Evolutionary conservation across 2,888 invertebrate genomes (phyloP).

Genomic region (Tanytarsus gracilentus): DNA sequence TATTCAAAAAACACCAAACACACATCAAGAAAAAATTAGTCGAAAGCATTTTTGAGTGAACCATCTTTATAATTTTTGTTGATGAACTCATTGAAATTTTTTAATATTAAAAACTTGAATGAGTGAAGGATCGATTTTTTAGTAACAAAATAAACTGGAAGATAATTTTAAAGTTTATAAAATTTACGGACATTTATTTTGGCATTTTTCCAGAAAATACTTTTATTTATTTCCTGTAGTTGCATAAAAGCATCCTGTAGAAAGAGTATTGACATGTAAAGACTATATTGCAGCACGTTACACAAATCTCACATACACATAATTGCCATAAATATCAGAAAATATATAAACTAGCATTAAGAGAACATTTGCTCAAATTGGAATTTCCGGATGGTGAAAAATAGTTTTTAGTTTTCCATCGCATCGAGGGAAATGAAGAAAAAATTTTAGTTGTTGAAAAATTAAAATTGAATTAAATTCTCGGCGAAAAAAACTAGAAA

Average conservation of each 20-base stretch:
- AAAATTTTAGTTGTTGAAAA: too few relatives aligned
- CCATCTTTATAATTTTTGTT: too few relatives aligned
- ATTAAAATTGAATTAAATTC: too few relatives aligned
- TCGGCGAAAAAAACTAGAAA: too few relatives aligned
- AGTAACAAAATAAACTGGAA: too few relatives aligned
- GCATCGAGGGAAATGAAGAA: too few relatives aligned
- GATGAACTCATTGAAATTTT: too few relatives aligned
- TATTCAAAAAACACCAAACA: background rate
- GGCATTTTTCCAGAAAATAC: background rate
- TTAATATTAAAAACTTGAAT: too few relatives aligned
- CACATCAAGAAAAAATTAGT: background rate
- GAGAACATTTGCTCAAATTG: conserved; percentile 11
- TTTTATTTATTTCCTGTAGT: background rate
- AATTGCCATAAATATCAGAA: background rate
- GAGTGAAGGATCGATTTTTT: too few relatives aligned
- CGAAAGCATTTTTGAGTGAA: too few relatives aligned
- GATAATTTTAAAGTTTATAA: too few relatives aligned
- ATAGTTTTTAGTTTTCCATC: conserved; percentile 15
- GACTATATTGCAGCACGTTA: background rate
- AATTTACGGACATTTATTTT: background rate
- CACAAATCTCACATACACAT: too few relatives aligned
- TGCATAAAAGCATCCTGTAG: background rate
- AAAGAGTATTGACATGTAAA: background rate
- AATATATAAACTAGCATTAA: conserved; percentile 8
- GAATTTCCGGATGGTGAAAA: conserved; percentile 6